Percentiles rank a stretch among this genome's conserved stretches.
Conservation (phyloP, 2,797 vertebrate species). For the Anolis apletophallus region DNA sequence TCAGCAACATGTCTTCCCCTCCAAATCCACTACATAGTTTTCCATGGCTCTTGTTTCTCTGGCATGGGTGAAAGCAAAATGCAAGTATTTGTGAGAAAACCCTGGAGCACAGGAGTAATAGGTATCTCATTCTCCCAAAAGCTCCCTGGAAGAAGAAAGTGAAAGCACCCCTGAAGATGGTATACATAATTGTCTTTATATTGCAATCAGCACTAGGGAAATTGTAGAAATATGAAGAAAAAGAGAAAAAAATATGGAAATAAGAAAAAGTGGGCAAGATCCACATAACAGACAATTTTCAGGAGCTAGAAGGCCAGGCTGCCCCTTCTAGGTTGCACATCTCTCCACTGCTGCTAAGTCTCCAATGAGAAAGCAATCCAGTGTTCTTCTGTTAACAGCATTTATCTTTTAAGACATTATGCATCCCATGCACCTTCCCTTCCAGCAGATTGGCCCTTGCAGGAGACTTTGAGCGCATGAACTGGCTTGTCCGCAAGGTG, state of each 20-base stretch:
- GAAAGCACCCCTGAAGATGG: not conserved
- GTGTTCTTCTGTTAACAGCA: not conserved
- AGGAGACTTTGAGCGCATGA: not conserved
- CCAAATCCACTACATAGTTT: not conserved
- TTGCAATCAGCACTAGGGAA: not conserved
- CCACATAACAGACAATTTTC: not conserved
- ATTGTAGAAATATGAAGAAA: not conserved
- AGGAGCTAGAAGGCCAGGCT: not conserved
- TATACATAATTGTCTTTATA: not conserved
- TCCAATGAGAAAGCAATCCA: no score
- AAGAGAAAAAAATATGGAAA: no score
- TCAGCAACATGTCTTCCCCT: no score
- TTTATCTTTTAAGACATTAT: not conserved
- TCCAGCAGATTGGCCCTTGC: not conserved
- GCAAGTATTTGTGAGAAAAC: no score
- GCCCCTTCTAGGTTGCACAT: no score
- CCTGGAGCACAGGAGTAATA: no score
- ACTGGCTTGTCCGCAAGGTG: not conserved
- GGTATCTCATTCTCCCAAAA: not conserved
- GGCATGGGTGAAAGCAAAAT: not conserved
- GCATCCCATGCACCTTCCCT: not conserved
- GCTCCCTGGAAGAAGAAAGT: not conserved
- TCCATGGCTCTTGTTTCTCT: not conserved
- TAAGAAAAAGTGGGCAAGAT: not conserved
- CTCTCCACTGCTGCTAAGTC: no score